Conservation (phyloP, 1,140 invertebrate species). For the Plectrocnemia conspersa region DNA sequence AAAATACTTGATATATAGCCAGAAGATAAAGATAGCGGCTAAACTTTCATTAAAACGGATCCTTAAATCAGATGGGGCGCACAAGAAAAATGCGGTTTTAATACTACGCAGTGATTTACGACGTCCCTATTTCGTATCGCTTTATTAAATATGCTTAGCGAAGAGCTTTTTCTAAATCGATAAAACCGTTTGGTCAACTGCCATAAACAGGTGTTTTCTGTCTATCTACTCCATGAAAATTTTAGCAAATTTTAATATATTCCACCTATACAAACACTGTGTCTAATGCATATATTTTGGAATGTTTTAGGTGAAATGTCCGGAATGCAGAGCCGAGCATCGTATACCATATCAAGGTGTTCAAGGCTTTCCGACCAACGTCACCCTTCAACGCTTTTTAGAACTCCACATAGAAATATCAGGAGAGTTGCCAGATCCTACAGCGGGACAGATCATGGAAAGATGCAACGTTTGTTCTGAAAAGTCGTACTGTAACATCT, state of each 20-base stretch:
- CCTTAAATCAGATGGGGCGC: too few species aligned
- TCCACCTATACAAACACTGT: too few species aligned
- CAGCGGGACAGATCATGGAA: conserved; percentile 76
- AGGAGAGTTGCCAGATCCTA: conserved; percentile 83
- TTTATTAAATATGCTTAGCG: too few species aligned
- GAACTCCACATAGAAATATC: conserved; percentile 93
- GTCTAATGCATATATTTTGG: not conserved
- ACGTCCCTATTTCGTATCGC: too few species aligned
- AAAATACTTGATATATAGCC: too few species aligned
- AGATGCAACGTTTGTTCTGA: conserved; percentile 88
- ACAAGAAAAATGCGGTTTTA: too few species aligned
- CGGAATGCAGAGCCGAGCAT: conserved; percentile 97
- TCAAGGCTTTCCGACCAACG: conserved; percentile 92
- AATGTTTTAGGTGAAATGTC: conserved; percentile 84
- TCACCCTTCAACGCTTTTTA: conserved; percentile 90
- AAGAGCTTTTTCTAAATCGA: too few species aligned
- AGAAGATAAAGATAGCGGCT: too few species aligned
- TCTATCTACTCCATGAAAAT: too few species aligned
- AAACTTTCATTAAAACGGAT: too few species aligned
- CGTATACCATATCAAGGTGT: conserved; percentile 94
- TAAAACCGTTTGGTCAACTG: conserved; percentile 18
- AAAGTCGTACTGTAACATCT: conserved; percentile 84
- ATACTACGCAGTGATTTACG: too few species aligned
- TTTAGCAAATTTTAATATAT: too few species aligned
- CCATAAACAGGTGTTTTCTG: conserved; percentile 10